Evolutionary conservation across 1,140 invertebrate species (phyloP), one percentile per base, ranked within the genome.

Genomic region (Hypsibius dujardini): DNA sequence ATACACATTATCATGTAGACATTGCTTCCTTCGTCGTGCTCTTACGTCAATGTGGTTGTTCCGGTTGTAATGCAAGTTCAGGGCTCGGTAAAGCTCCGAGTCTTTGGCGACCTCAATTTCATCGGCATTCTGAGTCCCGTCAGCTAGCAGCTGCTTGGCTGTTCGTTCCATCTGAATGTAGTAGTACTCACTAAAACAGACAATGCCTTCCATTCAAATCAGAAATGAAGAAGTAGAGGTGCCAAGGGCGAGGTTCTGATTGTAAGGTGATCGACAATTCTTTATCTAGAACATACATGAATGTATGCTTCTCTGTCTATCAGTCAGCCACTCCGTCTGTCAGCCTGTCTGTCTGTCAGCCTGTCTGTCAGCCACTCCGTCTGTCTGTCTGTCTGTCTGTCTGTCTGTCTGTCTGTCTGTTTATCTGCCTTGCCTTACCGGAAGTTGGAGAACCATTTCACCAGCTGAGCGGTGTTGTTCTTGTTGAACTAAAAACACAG

Each of bases 91-190:
- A 74, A 99, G 86, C 83, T 99, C 95, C 70, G 91, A 95, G 81
- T 99, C 95, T 46, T 86, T 86, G 71, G 88, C 89, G 47, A 99
- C 92, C 77, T 88, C 87, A 59, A 99, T 84, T 77, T 98, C 93
- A 73, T 98, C 93, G 46, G 86, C 84, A 77, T 86, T 87, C 81
- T 95, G 93, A 74, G 95, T 85, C 69, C 95, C 95, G 83, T 98
- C 95, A 74, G 90, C 92, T 74, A 98, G 86, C 47, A 93, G 90
- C 82, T 98, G 93, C 75, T 95, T 85, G 71, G 95, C 94, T 82
- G 95, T 98, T 82, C 99, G 99, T 84, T 99, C 96, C 94, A 99
- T 99, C 84, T 98, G 95, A 79, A 98, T 98, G 84, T 99, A 99
- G 85, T 95, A 99, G 84, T 98, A 99, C 83, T 99, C 95, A 81